These are phyloP conservation scores for Catagonus wagneri DNA, from an alignment of 2,113 vertebrate genomes.

Conservation along the genomic window DNA sequence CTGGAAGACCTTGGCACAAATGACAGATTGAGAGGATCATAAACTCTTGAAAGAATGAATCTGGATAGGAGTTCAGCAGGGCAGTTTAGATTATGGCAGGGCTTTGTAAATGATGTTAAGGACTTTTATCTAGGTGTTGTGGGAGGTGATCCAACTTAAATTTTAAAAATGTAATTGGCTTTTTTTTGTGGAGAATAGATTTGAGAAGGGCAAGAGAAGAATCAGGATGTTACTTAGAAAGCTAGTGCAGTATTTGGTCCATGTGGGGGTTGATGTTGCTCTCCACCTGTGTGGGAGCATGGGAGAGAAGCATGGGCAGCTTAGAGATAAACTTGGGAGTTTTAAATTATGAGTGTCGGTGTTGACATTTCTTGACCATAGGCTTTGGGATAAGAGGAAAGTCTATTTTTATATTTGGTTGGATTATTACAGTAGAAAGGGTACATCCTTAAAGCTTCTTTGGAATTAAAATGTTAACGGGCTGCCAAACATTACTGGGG, in stretches of 20 bases:
- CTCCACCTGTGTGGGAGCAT: not conserved
- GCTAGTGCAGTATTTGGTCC: not conserved
- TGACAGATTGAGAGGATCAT: not conserved
- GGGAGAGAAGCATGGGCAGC: not conserved
- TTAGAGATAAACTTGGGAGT: not conserved
- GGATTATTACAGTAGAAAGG: not conserved
- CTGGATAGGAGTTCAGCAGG: not conserved
- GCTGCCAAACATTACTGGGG: not conserved
- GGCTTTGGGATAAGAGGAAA: slow-evolving; percentile 21
- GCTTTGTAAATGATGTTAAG: not conserved
- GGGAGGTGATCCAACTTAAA: not conserved
- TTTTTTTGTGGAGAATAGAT: not conserved
- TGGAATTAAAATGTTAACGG: not conserved
- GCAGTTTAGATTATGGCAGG: not conserved
- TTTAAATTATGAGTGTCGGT: not conserved
- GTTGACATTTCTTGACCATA: slow-evolving; percentile 2
- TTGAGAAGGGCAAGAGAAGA: slow-evolving; percentile 2
- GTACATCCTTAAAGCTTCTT: slow-evolving; percentile 25
- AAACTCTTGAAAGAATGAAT: not conserved
- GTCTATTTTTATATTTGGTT: slow-evolving; percentile 26
- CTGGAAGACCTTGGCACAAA: not conserved
- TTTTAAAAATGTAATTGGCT: not conserved
- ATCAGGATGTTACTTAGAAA: not conserved
- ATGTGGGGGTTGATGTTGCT: not conserved
- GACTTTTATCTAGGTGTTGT: not conserved